Percentiles rank a stretch among this genome's conserved stretches.
These are phyloP conservation scores for Antigone vipio DNA, from an alignment of 2,113 vertebrate species.

Conservation along the genomic window DNA sequence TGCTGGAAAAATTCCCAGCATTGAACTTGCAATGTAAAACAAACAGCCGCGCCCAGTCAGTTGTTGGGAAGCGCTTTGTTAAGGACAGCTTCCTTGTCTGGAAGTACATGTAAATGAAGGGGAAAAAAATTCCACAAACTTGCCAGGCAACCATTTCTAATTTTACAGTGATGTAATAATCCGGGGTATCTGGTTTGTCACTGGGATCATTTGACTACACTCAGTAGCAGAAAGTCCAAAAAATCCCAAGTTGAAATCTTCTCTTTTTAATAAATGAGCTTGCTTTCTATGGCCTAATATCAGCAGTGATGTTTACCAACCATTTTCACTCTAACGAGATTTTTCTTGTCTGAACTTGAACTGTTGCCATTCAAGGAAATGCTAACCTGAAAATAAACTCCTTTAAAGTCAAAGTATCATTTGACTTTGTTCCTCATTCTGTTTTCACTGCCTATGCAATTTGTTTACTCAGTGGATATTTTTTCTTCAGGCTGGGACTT, in stretches of 20 bases:
- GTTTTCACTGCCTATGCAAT: neutral
- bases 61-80: neutral
- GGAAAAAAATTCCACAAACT: neutral
- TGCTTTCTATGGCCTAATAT: neutral
- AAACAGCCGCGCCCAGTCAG: neutral
- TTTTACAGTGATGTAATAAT: neutral
- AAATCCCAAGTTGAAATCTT: neutral
- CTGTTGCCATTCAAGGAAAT: constrained; percentile 3
- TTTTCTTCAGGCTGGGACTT: constrained; percentile 25
- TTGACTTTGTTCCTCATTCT: constrained; percentile 44
- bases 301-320: neutral
- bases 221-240: neutral
- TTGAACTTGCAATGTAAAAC: neutral
- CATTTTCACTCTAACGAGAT: neutral
- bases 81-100: neutral
- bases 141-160: neutral
- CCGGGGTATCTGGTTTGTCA: neutral
- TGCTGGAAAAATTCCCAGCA: neutral
- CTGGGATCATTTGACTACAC: neutral
- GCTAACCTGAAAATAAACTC: constrained; percentile 24
- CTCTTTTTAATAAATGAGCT: neutral
- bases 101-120: neutral
- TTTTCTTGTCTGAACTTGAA: constrained; percentile 23
- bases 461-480: constrained; percentile 5
- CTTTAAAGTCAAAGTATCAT: neutral